Percentiles rank a stretch among this genome's conserved stretches.
phyloP scores from a whole-genome alignment of 2,888 invertebrate species.

The Cremastinae sp. region DNA sequence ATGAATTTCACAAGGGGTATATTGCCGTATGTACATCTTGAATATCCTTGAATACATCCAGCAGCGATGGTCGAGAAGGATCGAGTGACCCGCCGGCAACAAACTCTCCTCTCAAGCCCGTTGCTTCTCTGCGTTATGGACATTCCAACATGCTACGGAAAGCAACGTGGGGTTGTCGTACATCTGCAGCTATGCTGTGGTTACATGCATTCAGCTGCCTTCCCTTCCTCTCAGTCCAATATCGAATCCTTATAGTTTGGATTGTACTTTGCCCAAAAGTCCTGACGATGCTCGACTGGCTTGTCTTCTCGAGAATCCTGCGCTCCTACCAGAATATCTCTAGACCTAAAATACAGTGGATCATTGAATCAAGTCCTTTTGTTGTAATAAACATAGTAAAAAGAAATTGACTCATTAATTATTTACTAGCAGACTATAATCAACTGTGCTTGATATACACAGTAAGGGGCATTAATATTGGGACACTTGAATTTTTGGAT shows the following conservation, averaged over 20 bases:
- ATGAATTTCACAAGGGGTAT: constrained; percentile 34
- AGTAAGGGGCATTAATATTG: no score
- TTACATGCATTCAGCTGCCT: not conserved
- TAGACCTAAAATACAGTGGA: no score
- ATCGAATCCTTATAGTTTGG: no score
- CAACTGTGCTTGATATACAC: no score
- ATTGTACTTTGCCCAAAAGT: no score
- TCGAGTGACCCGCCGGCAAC: constrained; percentile 25
- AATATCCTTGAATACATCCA: constrained; percentile 13
- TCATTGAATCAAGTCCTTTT: no score
- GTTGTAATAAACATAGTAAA: no score
- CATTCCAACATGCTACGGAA: constrained; percentile 36
- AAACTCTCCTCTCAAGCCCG: constrained; percentile 34
- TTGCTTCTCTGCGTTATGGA: constrained; percentile 45
- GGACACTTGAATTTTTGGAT: no score
- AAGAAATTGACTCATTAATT: no score
- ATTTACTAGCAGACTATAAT: no score
- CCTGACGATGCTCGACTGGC: constrained; percentile 16
- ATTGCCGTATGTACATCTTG: constrained; percentile 24
- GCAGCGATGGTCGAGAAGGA: not conserved
- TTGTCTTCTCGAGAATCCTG: constrained; percentile 13
- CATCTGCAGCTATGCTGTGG: constrained; percentile 21
- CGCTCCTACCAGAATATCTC: no score
- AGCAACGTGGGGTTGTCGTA: constrained; percentile 12
- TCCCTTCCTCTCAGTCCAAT: not conserved